Conservation (phyloP, 2,888 invertebrate genomes). For the Timandra comae region DNA sequence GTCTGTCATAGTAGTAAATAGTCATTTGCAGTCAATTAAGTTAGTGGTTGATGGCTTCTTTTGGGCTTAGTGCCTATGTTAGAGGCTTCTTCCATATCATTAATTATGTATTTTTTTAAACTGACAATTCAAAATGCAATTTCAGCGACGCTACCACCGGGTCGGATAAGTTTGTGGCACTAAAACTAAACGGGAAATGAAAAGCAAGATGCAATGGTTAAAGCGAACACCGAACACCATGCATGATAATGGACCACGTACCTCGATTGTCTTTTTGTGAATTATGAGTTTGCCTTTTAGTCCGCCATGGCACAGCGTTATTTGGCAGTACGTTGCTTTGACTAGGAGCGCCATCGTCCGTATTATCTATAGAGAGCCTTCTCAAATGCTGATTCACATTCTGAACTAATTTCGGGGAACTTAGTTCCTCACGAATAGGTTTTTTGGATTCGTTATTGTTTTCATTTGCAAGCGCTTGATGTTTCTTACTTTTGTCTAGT, state of each 20-base stretch:
- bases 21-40: too few relatives aligned
- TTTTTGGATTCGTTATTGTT: conserved; percentile 33
- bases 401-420: conserved; percentile 68
- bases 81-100: too few relatives aligned
- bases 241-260: conserved; percentile 67
- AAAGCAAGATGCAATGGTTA: conserved; percentile 63
- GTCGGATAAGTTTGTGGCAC: too few relatives aligned
- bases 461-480: conserved; percentile 25
- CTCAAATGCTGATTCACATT: conserved; percentile 64
- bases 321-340: conserved; percentile 67
- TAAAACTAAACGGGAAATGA: conserved; percentile 26
- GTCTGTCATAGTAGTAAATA: too few relatives aligned
- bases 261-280: conserved; percentile 71
- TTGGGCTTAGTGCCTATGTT: too few relatives aligned
- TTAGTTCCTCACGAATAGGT: conserved; percentile 51
- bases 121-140: too few relatives aligned
- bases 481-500: conserved; percentile 40
- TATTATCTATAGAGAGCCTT: conserved; percentile 58
- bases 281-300: conserved; percentile 61
- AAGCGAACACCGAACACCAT: conserved; percentile 66
- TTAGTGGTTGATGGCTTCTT: too few relatives aligned
- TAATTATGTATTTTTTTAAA: too few relatives aligned
- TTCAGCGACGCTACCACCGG: too few relatives aligned
- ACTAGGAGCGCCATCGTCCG: conserved; percentile 58
- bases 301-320: conserved; percentile 68